These are phyloP conservation scores for Neotoma lepida DNA, from an alignment of 2,113 vertebrate genomes.

Conservation along the genomic window DNA sequence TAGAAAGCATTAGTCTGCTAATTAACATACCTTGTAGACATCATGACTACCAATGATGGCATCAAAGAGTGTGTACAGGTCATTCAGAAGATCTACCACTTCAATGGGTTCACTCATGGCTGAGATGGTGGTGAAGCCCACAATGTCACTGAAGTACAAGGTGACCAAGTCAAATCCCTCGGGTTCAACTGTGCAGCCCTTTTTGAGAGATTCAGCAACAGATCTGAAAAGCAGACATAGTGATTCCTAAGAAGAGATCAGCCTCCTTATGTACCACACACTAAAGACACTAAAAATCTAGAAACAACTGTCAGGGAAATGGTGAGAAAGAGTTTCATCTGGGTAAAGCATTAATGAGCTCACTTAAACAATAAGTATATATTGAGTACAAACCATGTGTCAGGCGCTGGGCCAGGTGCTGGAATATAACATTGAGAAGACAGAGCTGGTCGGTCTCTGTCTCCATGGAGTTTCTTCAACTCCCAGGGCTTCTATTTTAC, in stretches of 20 bases:
- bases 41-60: conserved; percentile 93
- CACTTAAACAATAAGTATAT: conserved; percentile 50
- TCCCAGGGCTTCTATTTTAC: neutral
- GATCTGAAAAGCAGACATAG: conserved; percentile 85
- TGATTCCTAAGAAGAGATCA: neutral
- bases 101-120: conserved; percentile 95
- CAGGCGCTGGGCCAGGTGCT: neutral
- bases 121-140: conserved; percentile 89
- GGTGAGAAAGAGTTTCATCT: conserved; percentile 34
- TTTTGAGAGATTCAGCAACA: conserved; percentile 95
- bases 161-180: conserved; percentile 97
- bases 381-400: conserved; percentile 13
- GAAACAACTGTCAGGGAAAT: conserved; percentile 46
- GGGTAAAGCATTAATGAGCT: neutral
- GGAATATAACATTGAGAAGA: neutral
- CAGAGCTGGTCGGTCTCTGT: neutral
- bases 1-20: neutral
- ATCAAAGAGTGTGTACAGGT: conserved; percentile 94
- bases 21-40: conserved; percentile 92
- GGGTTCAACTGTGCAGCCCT: conserved; percentile 90
- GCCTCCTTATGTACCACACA: neutral
- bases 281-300: conserved; percentile 49
- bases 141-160: conserved; percentile 92
- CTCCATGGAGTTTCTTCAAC: conserved; percentile 15
- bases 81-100: conserved; percentile 95